Evolutionary conservation across 2,888 invertebrate genomes (phyloP).

Genomic region (Lacanobia oleracea): DNA sequence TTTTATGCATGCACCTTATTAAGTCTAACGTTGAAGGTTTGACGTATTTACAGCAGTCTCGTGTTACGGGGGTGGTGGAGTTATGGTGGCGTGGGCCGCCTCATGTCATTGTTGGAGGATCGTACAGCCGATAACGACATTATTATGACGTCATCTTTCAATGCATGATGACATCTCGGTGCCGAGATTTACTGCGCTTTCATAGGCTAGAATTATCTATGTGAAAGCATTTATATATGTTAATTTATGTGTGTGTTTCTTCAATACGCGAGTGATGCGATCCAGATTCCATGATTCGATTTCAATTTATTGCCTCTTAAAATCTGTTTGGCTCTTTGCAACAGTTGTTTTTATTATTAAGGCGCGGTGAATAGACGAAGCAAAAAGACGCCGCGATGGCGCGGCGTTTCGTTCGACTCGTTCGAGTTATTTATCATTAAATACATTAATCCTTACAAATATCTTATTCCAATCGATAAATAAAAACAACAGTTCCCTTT

Average conservation of each 20-base stretch:
- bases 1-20: conserved; percentile 67
- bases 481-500: too few species aligned
- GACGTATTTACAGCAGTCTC: conserved; percentile 65
- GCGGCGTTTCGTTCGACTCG: too few species aligned
- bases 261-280: not conserved
- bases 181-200: conserved; percentile 47
- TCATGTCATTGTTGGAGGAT: conserved; percentile 62
- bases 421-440: too few species aligned
- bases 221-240: not conserved
- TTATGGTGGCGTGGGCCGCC: conserved; percentile 67
- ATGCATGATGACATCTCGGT: conserved; percentile 46
- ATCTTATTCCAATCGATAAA: too few species aligned
- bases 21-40: conserved; percentile 67
- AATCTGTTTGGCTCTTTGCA: conserved; percentile 9
- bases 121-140: conserved; percentile 51
- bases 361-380: too few species aligned
- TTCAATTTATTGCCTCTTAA: not conserved
- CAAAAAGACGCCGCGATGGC: too few species aligned
- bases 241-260: not conserved
- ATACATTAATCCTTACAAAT: too few species aligned
- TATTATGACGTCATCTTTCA: conserved; percentile 58
- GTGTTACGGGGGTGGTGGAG: conserved; percentile 66
- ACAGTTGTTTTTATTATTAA: conserved; percentile 2
- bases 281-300: not conserved
- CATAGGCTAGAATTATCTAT: conserved; percentile 18